Base-by-base conservation (phyloP, 2,888 invertebrate genomes). In the Ophonus ardosiacus region DNA sequence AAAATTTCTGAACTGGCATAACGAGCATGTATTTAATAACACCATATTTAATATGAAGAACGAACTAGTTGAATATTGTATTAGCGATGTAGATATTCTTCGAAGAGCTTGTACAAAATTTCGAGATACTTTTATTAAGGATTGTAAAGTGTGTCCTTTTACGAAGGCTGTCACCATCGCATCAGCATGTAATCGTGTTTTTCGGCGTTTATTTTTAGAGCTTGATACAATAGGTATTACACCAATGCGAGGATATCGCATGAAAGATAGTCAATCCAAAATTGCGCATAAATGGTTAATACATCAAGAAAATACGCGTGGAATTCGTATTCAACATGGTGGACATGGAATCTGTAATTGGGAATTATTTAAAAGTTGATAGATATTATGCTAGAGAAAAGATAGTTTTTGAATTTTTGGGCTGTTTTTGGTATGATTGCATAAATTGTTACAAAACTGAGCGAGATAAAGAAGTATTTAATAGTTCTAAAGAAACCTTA, bases 81-180 rank as follows among this genome's bases (percentile, higher is more conserved):
- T 31, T 3, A 5, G 5, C 3, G 31, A 31, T 31, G 31, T 31
- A 5, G 86, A 86, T 13, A 90, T 89, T 82, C 81, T 89, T 15
- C 83, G 87, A 6, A 85, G 86, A 17, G 88, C 88, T 0, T 90
- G 88, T 82, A 10, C 87, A n/a, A 87, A 86, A 82, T 89, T 88
- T 85, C 85, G 89, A 38, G 57, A 87, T 65, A 80, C 80, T 1
- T 85, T 89, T 21, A 24, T 89, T 0, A 63, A 83, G 8, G 84
- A 81, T 8, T 86, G 86, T 0, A 86, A 85, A 15, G 85, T 15
- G 88, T 89, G 0, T 87, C 87, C 17, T 88, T 89, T 90, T 81
- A 74, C 84, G 0, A 88, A 89, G 71, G 87, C 87, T 7, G 83
- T 81, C 0, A 89, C 89, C 0, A 86, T 88, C 8, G 86, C 87